A percentile compares a stretch with the other conserved stretches of the same genome.
These are phyloP conservation scores for Pollenia labialis DNA, from an alignment of 2,888 invertebrate species.

Conservation along the genomic window DNA sequence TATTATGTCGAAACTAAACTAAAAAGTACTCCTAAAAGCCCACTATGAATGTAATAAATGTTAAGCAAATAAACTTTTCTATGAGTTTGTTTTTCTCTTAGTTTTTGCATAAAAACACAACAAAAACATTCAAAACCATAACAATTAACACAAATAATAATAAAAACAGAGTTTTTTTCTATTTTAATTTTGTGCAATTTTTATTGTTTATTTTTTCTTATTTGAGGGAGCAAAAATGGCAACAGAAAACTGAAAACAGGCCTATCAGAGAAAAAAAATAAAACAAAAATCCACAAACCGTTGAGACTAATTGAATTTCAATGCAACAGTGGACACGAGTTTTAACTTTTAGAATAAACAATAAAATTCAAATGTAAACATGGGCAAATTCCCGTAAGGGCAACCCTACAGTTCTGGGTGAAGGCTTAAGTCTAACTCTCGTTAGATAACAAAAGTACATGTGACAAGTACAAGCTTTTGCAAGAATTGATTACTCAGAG, in stretches of 20 bases:
- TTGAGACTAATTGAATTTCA: constrained; percentile 70
- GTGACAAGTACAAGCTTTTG: too few relatives aligned
- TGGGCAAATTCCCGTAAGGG: background rate
- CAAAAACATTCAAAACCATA: constrained; percentile 48
- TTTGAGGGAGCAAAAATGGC: constrained; percentile 42
- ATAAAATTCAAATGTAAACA: constrained; percentile 34
- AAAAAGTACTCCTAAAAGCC: constrained; percentile 17
- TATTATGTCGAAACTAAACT: background rate
- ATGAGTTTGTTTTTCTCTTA: constrained; percentile 37
- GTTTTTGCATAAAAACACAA: constrained; percentile 2
- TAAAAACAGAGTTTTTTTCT: constrained; percentile 40
- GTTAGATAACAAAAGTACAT: too few relatives aligned
- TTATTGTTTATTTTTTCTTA: constrained; percentile 24
- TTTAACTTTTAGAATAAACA: constrained; percentile 48
- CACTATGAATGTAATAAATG: constrained; percentile 50
- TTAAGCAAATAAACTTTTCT: constrained; percentile 60
- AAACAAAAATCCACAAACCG: constrained; percentile 31
- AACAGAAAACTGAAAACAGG: constrained; percentile 30
- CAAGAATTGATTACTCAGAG: too few relatives aligned
- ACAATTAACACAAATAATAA: constrained; percentile 67
- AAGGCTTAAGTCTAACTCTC: too few relatives aligned
- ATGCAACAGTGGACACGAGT: constrained; percentile 58
- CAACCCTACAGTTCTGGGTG: background rate
- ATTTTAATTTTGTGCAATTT: constrained; percentile 4
- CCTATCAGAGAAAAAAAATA: constrained; percentile 3